phyloP scores from a whole-genome alignment of 1,140 invertebrate species.

The Subanguina moxae region DNA sequence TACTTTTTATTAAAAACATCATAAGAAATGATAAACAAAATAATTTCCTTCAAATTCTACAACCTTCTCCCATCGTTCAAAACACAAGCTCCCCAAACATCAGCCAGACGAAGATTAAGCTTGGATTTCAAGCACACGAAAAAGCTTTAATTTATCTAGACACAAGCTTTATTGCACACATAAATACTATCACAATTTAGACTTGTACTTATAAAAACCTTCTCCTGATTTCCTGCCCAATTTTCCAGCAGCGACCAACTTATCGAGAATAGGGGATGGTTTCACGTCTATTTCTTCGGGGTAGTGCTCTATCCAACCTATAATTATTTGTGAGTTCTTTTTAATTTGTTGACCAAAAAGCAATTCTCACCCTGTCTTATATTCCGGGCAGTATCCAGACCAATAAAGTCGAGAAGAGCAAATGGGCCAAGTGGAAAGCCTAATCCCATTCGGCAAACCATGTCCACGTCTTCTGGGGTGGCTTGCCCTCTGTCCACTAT shows the following conservation, averaged over 20 bases:
- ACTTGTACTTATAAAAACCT: slow-evolving; percentile 77
- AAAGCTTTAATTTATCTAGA: no score
- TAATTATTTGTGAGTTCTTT: not conserved
- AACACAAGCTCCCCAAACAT: no score
- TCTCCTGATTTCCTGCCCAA: slow-evolving; percentile 77
- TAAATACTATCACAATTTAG: slow-evolving; percentile 1
- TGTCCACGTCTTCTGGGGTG: slow-evolving; percentile 12
- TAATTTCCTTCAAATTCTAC: no score
- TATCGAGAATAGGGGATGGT: slow-evolving; percentile 68
- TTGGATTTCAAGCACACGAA: no score
- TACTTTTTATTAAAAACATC: no score
- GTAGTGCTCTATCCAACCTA: slow-evolving; percentile 5
- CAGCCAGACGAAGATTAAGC: no score
- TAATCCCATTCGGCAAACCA: not conserved
- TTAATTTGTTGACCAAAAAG: not conserved
- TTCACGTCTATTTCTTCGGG: slow-evolving; percentile 66
- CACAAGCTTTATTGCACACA: not conserved
- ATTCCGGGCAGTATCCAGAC: not conserved
- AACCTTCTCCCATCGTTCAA: no score
- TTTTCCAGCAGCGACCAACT: slow-evolving; percentile 75
- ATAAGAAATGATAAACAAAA: no score
- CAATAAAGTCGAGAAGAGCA: not conserved
- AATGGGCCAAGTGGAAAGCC: slow-evolving; percentile 14
- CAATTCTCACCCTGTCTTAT: not conserved
- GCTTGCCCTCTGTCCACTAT: slow-evolving; percentile 10